phyloP scores from a whole-genome alignment of 1,140 invertebrate genomes.

The Megalonaias nervosa region DNA sequence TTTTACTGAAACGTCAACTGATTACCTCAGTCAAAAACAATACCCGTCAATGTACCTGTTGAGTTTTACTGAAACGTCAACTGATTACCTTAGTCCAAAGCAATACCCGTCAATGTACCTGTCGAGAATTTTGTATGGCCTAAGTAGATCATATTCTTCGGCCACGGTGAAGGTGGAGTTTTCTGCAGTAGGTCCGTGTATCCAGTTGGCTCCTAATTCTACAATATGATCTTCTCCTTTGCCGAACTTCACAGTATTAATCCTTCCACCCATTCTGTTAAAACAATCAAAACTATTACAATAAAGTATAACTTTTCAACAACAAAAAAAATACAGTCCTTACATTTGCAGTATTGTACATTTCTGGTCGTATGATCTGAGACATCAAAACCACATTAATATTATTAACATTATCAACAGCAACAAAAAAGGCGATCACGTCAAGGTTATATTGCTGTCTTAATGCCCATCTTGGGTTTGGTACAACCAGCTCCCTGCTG shows the following conservation, averaged over 20 bases:
- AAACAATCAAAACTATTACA: too few species aligned
- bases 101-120: conserved; percentile 3
- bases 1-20: background rate
- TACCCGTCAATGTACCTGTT: conserved; percentile 4
- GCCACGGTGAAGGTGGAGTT: conserved; percentile 15
- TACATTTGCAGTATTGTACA: too few species aligned
- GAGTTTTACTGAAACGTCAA: background rate
- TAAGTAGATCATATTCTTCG: conserved; percentile 1
- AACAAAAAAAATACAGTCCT: too few species aligned
- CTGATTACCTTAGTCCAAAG: background rate
- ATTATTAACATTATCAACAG: too few species aligned
- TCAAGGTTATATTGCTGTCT: too few species aligned
- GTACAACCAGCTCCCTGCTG: too few species aligned
- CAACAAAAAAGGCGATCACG: too few species aligned
- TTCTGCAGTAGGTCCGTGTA: conserved; percentile 9
- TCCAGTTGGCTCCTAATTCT: conserved; percentile 24
- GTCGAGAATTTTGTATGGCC: background rate
- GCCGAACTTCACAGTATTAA: conserved; percentile 12
- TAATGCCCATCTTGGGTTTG: too few species aligned
- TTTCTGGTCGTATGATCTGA: too few species aligned
- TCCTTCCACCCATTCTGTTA: conserved; percentile 20
- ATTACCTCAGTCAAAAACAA: background rate
- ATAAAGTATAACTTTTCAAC: too few species aligned
- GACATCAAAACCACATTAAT: too few species aligned
- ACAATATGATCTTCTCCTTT: conserved; percentile 1